These are phyloP conservation scores for Neolamprologus cancellatus DNA, from an alignment of 2,113 vertebrate genomes.

Conservation along the genomic window DNA sequence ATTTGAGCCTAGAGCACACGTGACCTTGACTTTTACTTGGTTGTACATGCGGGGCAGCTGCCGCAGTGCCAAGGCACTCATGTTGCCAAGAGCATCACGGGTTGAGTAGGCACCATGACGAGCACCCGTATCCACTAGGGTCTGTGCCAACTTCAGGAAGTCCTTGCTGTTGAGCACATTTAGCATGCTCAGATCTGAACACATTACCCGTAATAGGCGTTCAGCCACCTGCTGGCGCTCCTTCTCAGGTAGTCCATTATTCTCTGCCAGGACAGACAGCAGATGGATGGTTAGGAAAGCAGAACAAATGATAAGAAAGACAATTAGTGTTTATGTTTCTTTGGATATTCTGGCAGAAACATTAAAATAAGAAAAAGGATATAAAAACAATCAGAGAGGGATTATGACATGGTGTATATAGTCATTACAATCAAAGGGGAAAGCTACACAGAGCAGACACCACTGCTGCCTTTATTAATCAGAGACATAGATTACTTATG, in stretches of 20 bases:
- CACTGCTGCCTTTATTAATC: neutral
- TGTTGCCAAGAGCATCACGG: slow-evolving; percentile 90
- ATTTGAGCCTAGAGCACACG: slow-evolving; percentile 91
- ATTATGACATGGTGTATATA: neutral
- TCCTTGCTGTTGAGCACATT: slow-evolving; percentile 90
- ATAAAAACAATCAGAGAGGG: neutral
- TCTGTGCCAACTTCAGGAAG: slow-evolving; percentile 95
- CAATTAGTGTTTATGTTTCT: neutral
- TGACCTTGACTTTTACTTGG: slow-evolving; percentile 98
- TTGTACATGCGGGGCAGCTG: slow-evolving; percentile 98
- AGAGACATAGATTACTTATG: neutral
- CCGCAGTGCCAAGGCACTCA: slow-evolving; percentile 90
- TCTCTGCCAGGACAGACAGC: slow-evolving; percentile 64
- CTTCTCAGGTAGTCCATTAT: slow-evolving; percentile 89
- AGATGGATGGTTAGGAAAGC: neutral
- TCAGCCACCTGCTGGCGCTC: slow-evolving; percentile 96
- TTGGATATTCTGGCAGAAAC: neutral
- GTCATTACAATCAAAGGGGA: neutral
- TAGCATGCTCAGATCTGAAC: slow-evolving; percentile 86
- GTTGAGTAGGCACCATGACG: slow-evolving; percentile 94
- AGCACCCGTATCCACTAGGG: slow-evolving; percentile 90
- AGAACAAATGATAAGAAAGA: neutral
- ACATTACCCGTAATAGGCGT: slow-evolving; percentile 90
- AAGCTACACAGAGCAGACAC: neutral
- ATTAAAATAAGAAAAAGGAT: neutral